Evolutionary conservation across 2,113 vertebrate species (phyloP), one percentile per base, ranked within the genome.

Genomic region (Hippocampus mohnikei): DNA sequence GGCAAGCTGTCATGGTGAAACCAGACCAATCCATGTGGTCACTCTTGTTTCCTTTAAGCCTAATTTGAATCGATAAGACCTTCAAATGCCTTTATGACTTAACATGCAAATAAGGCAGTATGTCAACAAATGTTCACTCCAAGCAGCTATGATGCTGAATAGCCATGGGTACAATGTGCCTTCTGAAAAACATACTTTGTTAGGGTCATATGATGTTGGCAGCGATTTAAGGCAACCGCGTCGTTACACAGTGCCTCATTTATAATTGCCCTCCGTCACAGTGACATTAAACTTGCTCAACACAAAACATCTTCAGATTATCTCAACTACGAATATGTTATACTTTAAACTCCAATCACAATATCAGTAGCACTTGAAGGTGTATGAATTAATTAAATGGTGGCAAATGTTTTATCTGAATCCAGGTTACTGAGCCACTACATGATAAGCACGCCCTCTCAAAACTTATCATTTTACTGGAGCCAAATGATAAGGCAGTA

Each of bases 161-260:
- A 71, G 42, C 68, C 37, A 20, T 2, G 46, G 18, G 46, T 50
- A 8, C 8, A 40, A 37, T 10, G 42, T 42, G 29, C 52, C 40
- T 53, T 12, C 68, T 69, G 68, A 71, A 73, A 82, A 81, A 81
- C 81, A 74, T 59, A 67, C 78, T 82, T 78, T 42, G 58, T 44
- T 73, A 65, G 69, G 64, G 75, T 90, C 90, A 90, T 84, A 90
- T 88, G 89, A 76, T 70, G 33, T 46, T 68, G 83, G 80, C 81
- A 81, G 83, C 63, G 67, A 72, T 12, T 83, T 8, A 21, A 52
- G 8, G 3, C 12, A 76, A 75, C 82, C 65, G 52, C 72, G 41
- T 81, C 71, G 75, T 66, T 63, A 52, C 73, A 82, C 79, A 81
- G 76, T 77, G 87, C 73, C 71, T 83, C 71, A 66, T 90, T 81